Evolutionary conservation across 2,888 invertebrate species (phyloP), one percentile per base, ranked within the genome.

Genomic region (Dione vanillae): DNA sequence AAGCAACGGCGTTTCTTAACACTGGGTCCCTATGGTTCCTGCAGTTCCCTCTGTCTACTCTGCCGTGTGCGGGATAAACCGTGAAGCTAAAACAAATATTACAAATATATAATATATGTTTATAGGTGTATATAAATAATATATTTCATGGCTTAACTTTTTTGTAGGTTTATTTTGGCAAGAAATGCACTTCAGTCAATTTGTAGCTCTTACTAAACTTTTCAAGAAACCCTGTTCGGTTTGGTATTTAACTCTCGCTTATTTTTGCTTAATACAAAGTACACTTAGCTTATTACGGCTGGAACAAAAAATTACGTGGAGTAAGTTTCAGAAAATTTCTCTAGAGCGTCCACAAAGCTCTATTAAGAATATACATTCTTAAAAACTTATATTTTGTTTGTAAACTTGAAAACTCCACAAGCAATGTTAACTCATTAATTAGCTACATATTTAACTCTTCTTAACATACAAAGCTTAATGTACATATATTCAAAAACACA

Each of bases 211-310:
- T 76, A 70, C 73, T 76, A 80, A 80, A 80, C 77, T 82, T 82
- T 74, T 71, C 74, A 78, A 81, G 80, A 79, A 81, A 82, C 78
- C 78, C 77, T 72, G 75, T 80, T 79, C 74, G 77, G 79, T 77
- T 79, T 75, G 77, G 79, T 77, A 78, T 81, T 82, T 78, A 79
- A 74, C 64, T 71, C 76, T 76, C 70, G 65, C 67, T 72, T 72
- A 72, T 77, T 77, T 76, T 75, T 75, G 78, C 77, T 82, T 78
- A 79, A 78, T 80, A 80, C 78, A 80, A 82, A 82, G 82, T 79
- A 81, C 81, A 61, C 70, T 73, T 70, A 68, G 61, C 54, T 65
- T 73, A 73, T 70, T 68, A 68, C 65, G 67, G 70, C 65, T 68
- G 47, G 67, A 43, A 70, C 61, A 73, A 73, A 73, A 70, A 70